These are phyloP conservation scores for Apoderus coryli DNA, from an alignment of 2,888 invertebrate species.

Conservation along the genomic window DNA sequence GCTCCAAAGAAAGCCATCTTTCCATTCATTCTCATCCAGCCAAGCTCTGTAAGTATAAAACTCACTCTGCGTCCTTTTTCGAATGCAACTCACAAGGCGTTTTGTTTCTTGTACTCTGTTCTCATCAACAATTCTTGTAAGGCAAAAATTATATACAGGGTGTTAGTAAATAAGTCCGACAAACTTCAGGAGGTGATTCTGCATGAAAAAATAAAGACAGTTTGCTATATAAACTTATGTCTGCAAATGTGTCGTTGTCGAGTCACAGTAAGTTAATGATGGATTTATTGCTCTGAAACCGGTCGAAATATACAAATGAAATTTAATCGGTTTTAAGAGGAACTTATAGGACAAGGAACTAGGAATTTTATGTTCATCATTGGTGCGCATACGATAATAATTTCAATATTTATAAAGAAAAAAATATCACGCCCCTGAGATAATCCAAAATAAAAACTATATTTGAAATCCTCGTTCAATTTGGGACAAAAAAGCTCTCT, in stretches of 20 bases:
- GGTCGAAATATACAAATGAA: slow-evolving; percentile 2
- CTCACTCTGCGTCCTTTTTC: too few relatives aligned
- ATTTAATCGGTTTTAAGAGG: slow-evolving; percentile 2
- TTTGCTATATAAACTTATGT: slow-evolving; percentile 1
- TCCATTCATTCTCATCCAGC: too few relatives aligned
- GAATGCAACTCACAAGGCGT: too few relatives aligned
- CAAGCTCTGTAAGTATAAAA: too few relatives aligned
- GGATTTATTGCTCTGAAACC: not conserved
- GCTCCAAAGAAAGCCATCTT: too few relatives aligned
- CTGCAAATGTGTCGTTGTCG: slow-evolving; percentile 1
- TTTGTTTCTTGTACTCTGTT: too few relatives aligned
- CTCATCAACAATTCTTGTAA: too few relatives aligned
- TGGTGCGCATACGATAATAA: slow-evolving; percentile 1
- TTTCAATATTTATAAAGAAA: slow-evolving; percentile 2
- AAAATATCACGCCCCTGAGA: slow-evolving; percentile 1
- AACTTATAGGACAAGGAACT: not conserved
- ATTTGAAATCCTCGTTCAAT: slow-evolving; percentile 2
- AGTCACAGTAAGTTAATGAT: slow-evolving; percentile 1
- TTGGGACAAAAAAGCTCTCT: slow-evolving; percentile 1
- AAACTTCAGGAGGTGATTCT: slow-evolving; percentile 3
- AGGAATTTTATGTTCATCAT: slow-evolving; percentile 1
- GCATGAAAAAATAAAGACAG: slow-evolving; percentile 2
- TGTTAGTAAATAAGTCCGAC: slow-evolving; percentile 2
- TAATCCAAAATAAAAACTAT: slow-evolving; percentile 3
- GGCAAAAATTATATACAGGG: too few relatives aligned